Conservation (phyloP, 2,888 invertebrate species). For the Heliconius sara region DNA sequence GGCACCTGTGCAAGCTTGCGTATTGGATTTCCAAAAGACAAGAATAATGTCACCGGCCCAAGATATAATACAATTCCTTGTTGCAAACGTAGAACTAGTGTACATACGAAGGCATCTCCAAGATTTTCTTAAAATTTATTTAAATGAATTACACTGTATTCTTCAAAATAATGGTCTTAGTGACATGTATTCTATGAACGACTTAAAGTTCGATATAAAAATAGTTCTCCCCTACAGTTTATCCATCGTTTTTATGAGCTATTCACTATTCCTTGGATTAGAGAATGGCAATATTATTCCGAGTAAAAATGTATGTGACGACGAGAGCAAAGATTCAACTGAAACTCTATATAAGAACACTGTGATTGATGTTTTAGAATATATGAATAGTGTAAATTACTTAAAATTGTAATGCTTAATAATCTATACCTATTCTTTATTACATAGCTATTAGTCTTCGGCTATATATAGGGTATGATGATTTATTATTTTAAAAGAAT, state of each 20-base stretch:
- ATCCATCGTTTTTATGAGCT: slow-evolving; percentile 37
- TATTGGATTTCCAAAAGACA: slow-evolving; percentile 46
- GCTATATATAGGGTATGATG: too few relatives aligned
- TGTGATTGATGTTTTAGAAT: slow-evolving; percentile 18
- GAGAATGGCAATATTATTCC: slow-evolving; percentile 35
- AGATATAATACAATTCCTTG: slow-evolving; percentile 42
- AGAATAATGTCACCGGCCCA: slow-evolving; percentile 44
- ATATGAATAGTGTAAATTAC: slow-evolving; percentile 13
- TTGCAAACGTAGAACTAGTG: slow-evolving; percentile 30
- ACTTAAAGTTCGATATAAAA: slow-evolving; percentile 43
- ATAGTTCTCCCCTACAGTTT: slow-evolving; percentile 38
- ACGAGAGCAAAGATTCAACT: slow-evolving; percentile 1
- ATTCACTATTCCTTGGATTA: slow-evolving; percentile 46
- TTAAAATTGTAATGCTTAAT: slow-evolving; percentile 1
- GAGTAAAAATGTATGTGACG: slow-evolving; percentile 37
- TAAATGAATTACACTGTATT: slow-evolving; percentile 32
- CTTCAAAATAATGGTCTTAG: slow-evolving; percentile 27
- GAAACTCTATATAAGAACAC: slow-evolving; percentile 16
- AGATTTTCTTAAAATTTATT: slow-evolving; percentile 33
- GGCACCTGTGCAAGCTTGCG: slow-evolving; percentile 43
- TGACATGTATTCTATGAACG: slow-evolving; percentile 35
- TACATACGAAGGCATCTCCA: slow-evolving; percentile 30
- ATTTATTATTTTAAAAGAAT: too few relatives aligned
- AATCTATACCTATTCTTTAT: too few relatives aligned
- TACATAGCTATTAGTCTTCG: too few relatives aligned